These are phyloP conservation scores for Pituophis catenifer DNA, from an alignment of 2,113 vertebrate species.

Conservation along the genomic window DNA sequence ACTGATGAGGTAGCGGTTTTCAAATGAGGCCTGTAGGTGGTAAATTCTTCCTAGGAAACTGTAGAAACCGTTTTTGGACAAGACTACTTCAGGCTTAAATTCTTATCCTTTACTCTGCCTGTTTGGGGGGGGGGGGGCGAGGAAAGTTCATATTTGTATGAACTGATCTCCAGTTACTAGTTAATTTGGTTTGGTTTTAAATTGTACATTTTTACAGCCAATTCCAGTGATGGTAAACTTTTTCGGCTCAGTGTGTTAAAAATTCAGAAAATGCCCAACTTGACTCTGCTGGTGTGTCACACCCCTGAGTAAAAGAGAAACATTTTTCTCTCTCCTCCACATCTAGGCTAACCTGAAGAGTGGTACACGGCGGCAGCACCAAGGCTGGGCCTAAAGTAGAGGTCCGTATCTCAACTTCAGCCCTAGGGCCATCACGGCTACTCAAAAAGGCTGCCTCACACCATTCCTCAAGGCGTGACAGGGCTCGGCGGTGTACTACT, in stretches of 20 bases:
- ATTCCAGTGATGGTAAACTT: background rate
- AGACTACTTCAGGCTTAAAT: background rate
- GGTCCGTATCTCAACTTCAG: background rate
- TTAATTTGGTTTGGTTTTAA: background rate
- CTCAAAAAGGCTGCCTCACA: background rate
- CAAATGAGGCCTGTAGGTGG: background rate
- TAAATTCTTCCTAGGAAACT: background rate
- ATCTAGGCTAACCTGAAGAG: background rate
- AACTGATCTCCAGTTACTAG: background rate
- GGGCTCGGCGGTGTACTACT: background rate
- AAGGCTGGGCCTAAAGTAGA: background rate
- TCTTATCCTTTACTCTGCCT: background rate
- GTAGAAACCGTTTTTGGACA: background rate
- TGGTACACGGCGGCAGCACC: background rate
- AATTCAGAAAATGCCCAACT: background rate
- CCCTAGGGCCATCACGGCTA: background rate
- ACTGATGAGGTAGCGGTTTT: background rate
- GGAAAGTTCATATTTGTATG: background rate
- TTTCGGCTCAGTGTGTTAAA: background rate
- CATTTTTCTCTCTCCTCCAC: background rate
- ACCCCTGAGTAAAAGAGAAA: background rate
- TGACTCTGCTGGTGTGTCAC: background rate
- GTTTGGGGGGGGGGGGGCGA: background rate
- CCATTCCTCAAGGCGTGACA: background rate
- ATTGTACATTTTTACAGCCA: background rate